phyloP scores from a whole-genome alignment of 2,113 vertebrate species.

The Macroglossus sobrinus region DNA sequence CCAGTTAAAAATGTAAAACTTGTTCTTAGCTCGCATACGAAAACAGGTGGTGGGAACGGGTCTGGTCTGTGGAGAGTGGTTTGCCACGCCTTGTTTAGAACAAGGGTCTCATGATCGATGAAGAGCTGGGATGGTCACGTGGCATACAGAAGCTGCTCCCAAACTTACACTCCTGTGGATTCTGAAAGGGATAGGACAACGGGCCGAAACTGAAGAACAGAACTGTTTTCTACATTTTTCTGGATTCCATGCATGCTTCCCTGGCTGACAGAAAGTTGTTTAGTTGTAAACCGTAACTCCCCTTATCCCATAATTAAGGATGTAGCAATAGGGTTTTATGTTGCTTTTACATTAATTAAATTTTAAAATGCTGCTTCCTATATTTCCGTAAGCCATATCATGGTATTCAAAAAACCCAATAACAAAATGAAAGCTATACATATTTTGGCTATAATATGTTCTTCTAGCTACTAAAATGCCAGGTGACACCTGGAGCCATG shows the following conservation, averaged over 20 bases:
- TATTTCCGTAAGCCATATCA: not conserved
- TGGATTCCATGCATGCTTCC: not conserved
- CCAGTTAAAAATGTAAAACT: constrained; percentile 20
- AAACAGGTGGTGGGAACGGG: not conserved
- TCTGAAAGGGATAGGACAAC: not conserved
- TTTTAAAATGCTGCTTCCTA: not conserved
- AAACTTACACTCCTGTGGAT: not conserved
- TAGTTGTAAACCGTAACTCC: not conserved
- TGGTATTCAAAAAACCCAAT: not conserved
- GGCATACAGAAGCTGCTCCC: not conserved
- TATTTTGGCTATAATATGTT: not conserved
- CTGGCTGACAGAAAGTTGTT: not conserved
- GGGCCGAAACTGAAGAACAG: not conserved
- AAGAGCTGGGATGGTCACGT: not conserved
- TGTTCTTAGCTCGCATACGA: not conserved
- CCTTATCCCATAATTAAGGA: not conserved
- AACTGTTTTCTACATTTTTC: not conserved
- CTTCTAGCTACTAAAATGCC: not conserved
- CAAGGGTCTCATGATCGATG: not conserved
- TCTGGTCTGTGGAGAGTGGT: not conserved
- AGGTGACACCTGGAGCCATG: not conserved
- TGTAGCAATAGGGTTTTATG: not conserved
- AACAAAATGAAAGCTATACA: not conserved
- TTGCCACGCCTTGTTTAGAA: not conserved
- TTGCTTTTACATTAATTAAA: constrained; percentile 9